Conservation (phyloP, 1,140 invertebrate species). For the Leucophenga varia region DNA sequence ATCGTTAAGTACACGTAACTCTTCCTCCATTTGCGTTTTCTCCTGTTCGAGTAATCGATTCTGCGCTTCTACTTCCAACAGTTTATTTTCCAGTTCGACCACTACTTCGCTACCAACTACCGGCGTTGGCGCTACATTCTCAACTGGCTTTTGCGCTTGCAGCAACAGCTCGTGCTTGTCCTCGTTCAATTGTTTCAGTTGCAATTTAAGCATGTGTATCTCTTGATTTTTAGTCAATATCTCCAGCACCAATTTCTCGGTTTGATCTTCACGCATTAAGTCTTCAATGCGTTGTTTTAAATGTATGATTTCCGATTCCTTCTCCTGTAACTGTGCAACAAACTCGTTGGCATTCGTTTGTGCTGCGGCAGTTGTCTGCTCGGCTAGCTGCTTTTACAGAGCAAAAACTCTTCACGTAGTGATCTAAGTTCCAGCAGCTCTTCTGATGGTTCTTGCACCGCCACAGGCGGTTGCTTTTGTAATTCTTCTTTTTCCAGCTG, state of each 20-base stretch:
- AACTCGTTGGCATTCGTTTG: conserved; percentile 17
- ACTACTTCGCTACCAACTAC: no score
- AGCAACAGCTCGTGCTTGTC: conserved; percentile 21
- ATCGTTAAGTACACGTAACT: conserved; percentile 49
- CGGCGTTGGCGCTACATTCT: background rate
- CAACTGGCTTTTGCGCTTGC: conserved; percentile 5
- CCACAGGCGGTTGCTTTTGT: background rate
- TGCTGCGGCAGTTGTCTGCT: conserved; percentile 8
- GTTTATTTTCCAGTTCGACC: conserved; percentile 1
- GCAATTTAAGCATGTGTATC: conserved; percentile 39
- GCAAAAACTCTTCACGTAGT: conserved; percentile 16
- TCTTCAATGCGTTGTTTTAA: conserved; percentile 57
- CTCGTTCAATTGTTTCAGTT: conserved; percentile 37
- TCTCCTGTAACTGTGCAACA: conserved; percentile 38
- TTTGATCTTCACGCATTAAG: conserved; percentile 55
- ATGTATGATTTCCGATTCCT: conserved; percentile 52
- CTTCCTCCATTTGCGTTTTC: conserved; percentile 50
- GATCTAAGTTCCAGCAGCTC: background rate
- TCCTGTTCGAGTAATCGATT: conserved; percentile 28
- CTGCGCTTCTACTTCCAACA: conserved; percentile 23
- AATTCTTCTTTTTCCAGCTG: background rate
- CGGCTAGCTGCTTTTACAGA: conserved; percentile 1
- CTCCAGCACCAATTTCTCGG: conserved; percentile 48
- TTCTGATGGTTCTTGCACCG: background rate
- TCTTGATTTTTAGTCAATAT: conserved; percentile 54